Percentiles rank a stretch among this genome's conserved stretches.
These are phyloP conservation scores for Chironomus tepperi DNA, from an alignment of 1,140 invertebrate species.

Conservation along the genomic window DNA sequence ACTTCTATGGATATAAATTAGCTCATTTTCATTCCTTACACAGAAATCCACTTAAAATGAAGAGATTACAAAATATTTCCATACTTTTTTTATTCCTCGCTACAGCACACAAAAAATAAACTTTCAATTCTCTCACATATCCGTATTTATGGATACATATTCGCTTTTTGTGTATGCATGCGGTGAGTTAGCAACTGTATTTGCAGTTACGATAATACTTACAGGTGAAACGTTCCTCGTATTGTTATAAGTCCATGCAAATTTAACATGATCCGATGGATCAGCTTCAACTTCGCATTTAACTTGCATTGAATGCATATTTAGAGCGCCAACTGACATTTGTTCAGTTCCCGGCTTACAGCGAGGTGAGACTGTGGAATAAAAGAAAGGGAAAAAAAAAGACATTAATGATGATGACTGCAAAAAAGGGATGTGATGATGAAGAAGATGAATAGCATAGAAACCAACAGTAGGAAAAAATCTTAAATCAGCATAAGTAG, in stretches of 20 bases:
- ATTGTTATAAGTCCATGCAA: slow-evolving; percentile 73
- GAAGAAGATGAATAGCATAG: neutral
- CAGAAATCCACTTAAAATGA: no score
- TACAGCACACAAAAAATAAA: neutral
- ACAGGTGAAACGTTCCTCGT: slow-evolving; percentile 60
- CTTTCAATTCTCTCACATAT: no score
- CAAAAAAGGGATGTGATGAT: neutral
- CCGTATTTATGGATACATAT: no score
- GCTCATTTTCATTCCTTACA: no score
- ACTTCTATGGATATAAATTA: no score
- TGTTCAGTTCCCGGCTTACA: slow-evolving; percentile 50
- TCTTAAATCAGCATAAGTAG: neutral
- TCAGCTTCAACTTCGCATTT: slow-evolving; percentile 75
- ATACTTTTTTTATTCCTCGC: no score
- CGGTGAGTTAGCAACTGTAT: no score
- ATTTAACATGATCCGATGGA: slow-evolving; percentile 65
- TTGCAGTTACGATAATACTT: slow-evolving; percentile 30
- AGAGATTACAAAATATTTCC: no score
- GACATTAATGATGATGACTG: neutral
- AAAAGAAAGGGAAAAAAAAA: neutral
- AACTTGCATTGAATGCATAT: slow-evolving; percentile 50
- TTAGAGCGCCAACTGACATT: slow-evolving; percentile 49
- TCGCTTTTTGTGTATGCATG: no score
- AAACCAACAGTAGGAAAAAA: neutral
- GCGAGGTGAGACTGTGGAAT: slow-evolving; percentile 48